These are phyloP conservation scores for Ylistrum balloti DNA, from an alignment of 1,140 invertebrate genomes.

Conservation along the genomic window DNA sequence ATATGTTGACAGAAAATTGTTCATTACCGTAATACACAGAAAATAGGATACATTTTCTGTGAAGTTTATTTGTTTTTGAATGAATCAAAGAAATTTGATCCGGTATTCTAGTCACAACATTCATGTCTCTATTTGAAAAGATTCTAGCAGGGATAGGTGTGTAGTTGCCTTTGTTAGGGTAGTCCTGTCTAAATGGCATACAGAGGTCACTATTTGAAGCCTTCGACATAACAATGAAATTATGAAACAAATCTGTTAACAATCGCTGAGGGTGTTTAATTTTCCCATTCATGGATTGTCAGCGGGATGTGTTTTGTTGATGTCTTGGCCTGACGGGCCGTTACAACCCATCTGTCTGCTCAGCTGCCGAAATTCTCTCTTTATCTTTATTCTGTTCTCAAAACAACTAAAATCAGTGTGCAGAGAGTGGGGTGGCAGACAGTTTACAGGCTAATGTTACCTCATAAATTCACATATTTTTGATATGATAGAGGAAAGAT, in stretches of 20 bases:
- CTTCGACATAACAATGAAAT: neutral
- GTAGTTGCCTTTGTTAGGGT: slow-evolving; percentile 14
- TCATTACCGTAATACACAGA: neutral
- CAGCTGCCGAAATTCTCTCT: slow-evolving; percentile 18
- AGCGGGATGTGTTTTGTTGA: slow-evolving; percentile 31
- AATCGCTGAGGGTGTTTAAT: neutral
- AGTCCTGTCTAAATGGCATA: neutral
- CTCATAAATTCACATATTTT: neutral
- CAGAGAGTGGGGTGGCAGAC: neutral
- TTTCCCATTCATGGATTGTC: neutral
- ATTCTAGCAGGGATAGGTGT: neutral
- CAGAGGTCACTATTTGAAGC: neutral
- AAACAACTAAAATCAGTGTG: neutral
- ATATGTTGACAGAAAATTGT: slow-evolving; percentile 4
- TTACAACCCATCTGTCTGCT: slow-evolving; percentile 12
- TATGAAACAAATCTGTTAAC: slow-evolving; percentile 11
- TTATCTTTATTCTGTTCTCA: neutral
- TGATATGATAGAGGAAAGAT: neutral
- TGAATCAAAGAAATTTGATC: neutral
- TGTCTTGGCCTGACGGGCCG: neutral
- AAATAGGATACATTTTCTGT: neutral
- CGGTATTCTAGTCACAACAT: neutral
- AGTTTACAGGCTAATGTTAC: neutral
- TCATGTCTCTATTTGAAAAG: neutral
- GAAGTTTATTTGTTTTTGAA: neutral